Evolutionary conservation across 2,797 vertebrate genomes (phyloP).

Genomic region (Tympanoctomys barrerae): DNA sequence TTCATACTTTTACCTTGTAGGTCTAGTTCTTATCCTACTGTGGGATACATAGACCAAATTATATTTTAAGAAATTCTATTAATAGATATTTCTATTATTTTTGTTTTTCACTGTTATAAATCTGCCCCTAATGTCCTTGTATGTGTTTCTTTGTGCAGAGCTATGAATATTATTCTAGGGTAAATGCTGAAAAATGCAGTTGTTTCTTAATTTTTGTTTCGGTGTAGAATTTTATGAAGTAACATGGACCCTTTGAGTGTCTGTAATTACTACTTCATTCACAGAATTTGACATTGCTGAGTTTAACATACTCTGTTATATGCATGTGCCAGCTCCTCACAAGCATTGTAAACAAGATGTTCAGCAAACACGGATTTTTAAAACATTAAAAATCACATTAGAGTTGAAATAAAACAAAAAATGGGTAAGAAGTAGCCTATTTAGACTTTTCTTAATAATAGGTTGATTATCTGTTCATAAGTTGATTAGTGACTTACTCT

Average conservation of each 20-base stretch:
- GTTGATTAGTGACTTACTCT: neutral
- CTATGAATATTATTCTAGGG: neutral
- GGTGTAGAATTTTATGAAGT: neutral
- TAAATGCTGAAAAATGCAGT: neutral
- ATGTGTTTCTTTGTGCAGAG: neutral
- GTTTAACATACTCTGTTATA: neutral
- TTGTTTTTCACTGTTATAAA: neutral
- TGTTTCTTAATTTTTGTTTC: constrained; percentile 9
- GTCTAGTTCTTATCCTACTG: neutral
- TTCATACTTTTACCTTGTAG: neutral
- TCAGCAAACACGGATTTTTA: neutral
- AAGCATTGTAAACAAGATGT: neutral
- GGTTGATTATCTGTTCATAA: neutral
- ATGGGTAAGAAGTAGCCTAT: neutral
- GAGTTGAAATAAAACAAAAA: neutral
- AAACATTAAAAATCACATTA: neutral
- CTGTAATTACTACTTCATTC: neutral
- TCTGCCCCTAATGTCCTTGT: neutral
- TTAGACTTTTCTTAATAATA: neutral
- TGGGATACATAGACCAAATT: neutral
- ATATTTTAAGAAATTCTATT: neutral
- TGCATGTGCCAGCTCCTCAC: neutral
- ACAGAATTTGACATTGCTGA: neutral
- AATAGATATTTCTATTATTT: neutral
- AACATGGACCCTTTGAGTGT: neutral